Conservation (phyloP, 2,797 vertebrate genomes). For the Astyanax mexicanus region DNA sequence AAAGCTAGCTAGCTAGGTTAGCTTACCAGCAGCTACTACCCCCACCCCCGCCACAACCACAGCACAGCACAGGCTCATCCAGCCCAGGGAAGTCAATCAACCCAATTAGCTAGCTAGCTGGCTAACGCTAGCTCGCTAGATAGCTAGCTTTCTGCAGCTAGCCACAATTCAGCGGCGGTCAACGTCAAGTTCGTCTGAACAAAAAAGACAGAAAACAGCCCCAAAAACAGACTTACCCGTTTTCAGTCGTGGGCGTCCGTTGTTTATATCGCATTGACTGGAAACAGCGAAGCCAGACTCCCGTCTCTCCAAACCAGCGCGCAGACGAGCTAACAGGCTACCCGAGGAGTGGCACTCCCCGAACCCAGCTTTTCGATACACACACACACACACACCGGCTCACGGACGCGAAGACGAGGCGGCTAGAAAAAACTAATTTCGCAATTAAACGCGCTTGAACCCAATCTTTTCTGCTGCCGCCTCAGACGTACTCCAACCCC, state of each 20-base stretch:
- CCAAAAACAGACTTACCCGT: conserved; percentile 73
- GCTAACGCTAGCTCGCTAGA: too few species aligned
- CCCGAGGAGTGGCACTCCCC: conserved; percentile 83
- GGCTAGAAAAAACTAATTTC: conserved; percentile 56
- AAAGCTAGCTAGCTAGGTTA: too few species aligned
- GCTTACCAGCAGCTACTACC: conserved; percentile 22
- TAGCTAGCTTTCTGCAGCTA: conserved; percentile 59
- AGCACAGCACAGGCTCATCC: background rate
- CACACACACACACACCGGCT: conserved; percentile 81
- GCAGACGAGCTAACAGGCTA: conserved; percentile 76
- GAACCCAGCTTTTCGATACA: conserved; percentile 81
- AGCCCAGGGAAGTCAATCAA: conserved; percentile 64
- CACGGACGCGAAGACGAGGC: conserved; percentile 71
- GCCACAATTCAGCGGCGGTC: background rate
- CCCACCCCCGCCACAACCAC: too few species aligned
- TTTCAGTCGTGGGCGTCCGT: conserved; percentile 78
- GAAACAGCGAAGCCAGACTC: conserved; percentile 67
- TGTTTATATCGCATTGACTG: conserved; percentile 82
- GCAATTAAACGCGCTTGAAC: conserved; percentile 14
- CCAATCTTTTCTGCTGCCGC: conserved; percentile 59
- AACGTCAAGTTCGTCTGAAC: background rate
- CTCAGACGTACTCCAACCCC: conserved; percentile 59
- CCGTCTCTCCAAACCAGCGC: conserved; percentile 69
- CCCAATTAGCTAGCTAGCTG: too few species aligned
- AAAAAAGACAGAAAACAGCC: too few species aligned